Percentiles rank a stretch among this genome's conserved stretches.
phyloP scores from a whole-genome alignment of 1,140 invertebrate species.

The Heliothis subflexa region DNA sequence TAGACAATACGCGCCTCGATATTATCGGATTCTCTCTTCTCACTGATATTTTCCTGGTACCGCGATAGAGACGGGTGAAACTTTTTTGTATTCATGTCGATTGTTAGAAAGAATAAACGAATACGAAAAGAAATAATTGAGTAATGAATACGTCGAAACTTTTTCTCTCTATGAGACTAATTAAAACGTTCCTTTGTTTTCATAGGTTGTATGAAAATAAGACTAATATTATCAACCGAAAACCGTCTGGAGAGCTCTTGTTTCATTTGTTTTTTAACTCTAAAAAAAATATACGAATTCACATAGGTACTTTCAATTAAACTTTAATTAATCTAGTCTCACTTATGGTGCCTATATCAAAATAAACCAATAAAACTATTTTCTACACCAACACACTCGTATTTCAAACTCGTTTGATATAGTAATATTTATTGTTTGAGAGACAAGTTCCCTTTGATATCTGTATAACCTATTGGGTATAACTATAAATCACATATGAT shows the following conservation, averaged over 20 bases:
- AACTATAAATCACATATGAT: conserved; percentile 4
- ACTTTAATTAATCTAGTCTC: too few species aligned
- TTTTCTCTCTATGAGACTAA: too few species aligned
- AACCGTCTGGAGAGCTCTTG: too few species aligned
- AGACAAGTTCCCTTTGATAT: conserved; percentile 20
- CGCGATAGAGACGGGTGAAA: conserved; percentile 24
- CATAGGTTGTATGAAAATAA: too few species aligned
- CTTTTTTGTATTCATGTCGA: conserved; percentile 31
- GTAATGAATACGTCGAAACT: not conserved
- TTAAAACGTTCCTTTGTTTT: too few species aligned
- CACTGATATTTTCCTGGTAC: conserved; percentile 49
- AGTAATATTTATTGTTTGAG: not conserved
- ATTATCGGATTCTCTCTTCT: conserved; percentile 53
- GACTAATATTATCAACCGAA: too few species aligned
- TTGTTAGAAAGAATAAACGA: conserved; percentile 9
- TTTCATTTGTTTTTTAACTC: too few species aligned
- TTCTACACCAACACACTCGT: not conserved
- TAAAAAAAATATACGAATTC: too few species aligned
- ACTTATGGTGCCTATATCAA: too few species aligned
- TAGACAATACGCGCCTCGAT: conserved; percentile 49
- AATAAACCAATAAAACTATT: not conserved
- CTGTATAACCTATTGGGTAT: conserved; percentile 14
- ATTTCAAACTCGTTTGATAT: conserved; percentile 21
- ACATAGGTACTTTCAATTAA: too few species aligned
- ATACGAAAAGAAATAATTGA: not conserved